phyloP scores from a whole-genome alignment of 2,888 invertebrate genomes.

The Cordilura impudica region DNA sequence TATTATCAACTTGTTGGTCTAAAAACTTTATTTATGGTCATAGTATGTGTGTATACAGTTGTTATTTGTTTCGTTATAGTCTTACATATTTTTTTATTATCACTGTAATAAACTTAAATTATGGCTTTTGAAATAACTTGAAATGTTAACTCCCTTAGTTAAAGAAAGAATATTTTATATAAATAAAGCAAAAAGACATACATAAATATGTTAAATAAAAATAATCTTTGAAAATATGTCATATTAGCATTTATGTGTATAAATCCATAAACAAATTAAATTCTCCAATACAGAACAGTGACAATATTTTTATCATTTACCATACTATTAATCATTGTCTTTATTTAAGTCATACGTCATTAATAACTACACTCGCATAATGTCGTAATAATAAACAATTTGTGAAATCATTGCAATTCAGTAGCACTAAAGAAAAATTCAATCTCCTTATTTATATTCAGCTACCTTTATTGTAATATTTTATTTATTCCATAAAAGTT shows the following conservation, averaged over 20 bases:
- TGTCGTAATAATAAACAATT: neutral
- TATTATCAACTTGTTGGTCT: conserved; percentile 54
- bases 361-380: neutral
- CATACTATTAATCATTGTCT: conserved; percentile 49
- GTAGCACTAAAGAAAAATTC: neutral
- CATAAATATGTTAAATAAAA: neutral
- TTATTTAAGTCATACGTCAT: conserved; percentile 4
- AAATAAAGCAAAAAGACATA: neutral
- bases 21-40: conserved; percentile 51
- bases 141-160: too few species aligned
- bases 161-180: neutral
- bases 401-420: neutral
- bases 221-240: too few species aligned
- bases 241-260: neutral
- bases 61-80: neutral
- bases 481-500: neutral
- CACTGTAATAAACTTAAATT: neutral
- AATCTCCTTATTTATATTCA: neutral
- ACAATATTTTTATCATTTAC: conserved; percentile 39
- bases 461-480: neutral
- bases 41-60: neutral
- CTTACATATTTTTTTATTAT: neutral
- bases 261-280: neutral
- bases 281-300: neutral
- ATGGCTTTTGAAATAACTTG: neutral